Conservation (phyloP, 2,113 vertebrate genomes). For the Solenodon paradoxus region DNA sequence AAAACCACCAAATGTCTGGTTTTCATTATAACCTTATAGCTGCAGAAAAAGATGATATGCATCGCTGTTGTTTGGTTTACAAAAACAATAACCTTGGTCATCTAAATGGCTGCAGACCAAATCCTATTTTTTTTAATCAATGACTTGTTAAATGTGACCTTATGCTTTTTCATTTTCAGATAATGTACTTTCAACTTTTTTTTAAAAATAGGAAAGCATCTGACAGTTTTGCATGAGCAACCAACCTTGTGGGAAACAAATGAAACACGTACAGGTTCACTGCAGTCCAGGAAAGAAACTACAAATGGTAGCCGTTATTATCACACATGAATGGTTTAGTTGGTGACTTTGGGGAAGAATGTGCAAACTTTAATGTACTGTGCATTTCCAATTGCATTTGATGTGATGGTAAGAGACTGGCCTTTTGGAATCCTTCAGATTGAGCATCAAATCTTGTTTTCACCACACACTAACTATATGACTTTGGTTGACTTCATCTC, state of each 20-base stretch:
- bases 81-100: not conserved
- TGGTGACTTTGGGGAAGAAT: not conserved
- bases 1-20: conserved; percentile 49
- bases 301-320: not conserved
- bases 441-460: not conserved
- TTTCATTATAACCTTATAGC: not conserved
- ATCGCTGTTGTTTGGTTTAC: not conserved
- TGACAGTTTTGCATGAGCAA: not conserved
- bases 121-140: conserved; percentile 19
- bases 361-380: not conserved
- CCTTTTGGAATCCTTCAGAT: not conserved
- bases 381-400: not conserved
- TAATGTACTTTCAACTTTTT: not conserved
- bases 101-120: not conserved
- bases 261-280: not conserved
- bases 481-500: not conserved
- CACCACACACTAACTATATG: not conserved
- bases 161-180: not conserved
- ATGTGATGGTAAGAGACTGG: not conserved
- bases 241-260: conserved; percentile 7
- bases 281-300: not conserved
- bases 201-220: not conserved
- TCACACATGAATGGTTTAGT: not conserved
- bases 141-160: not conserved
- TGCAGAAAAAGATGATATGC: not conserved